Evolutionary conservation across 64 coral and sea anemone species (phyloP), one percentile per base, ranked within the genome.

Genomic region (Stylophora pistillata): DNA sequence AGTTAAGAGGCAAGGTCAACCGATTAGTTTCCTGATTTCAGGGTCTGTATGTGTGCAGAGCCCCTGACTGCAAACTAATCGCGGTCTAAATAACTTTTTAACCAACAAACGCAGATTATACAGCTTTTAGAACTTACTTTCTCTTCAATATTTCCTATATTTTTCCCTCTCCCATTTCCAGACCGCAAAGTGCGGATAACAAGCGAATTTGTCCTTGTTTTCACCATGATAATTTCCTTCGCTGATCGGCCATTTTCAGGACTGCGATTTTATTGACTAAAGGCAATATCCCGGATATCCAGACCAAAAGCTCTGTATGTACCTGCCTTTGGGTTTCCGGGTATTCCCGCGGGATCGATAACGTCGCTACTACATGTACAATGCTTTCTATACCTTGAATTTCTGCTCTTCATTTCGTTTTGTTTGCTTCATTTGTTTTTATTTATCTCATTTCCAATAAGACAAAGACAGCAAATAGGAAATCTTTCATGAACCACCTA

Each of bases 91-190:
- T 25, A 68, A 9, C 18, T 70, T 55, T 84, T 84, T 26, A 26
- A 69, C 21, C 80, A 15, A 17, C 23, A 41, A 65, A 28, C 1
- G 37, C 11, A 15, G 17, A 30, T 27, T 30, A 79, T 26, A 15
- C 15, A 33, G n/a, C 10, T 53, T 13, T 53, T n/a, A 15, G 13
- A 25, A 70, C 80, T 69, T 15, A 84, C 80, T 15, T 84, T 84
- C 34, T 70, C 80, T 9, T 84, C 62, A 69, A 60, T 84, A 84
- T 84, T 84, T 41, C 58, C 80, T 27, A 84, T 84, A 34, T 84
- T 84, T 37, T 84, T 84, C 17, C 80, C 80, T 41, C 80, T 68
- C 20, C 80, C 80, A n/a, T 84, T 84, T 66, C 80, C 80, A 54
- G 80, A 84, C 13, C 80, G 80, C 20, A 84, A 64, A 25, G 80